Conservation (phyloP, 37 sponge, comb jelly and placozoan species). For the Aphrocallistes beatrix region DNA sequence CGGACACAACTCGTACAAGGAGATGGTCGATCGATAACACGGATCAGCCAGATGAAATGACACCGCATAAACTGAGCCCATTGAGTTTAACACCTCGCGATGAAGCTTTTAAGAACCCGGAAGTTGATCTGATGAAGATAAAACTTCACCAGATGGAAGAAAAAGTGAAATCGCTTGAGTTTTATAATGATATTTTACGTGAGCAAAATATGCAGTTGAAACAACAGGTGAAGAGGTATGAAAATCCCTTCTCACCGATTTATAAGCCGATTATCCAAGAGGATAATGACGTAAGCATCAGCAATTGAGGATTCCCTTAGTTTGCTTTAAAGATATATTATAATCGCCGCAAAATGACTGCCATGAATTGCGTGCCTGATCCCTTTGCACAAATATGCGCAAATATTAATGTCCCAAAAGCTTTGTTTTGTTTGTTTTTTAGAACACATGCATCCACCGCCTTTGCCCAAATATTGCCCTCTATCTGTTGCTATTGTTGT, state of each 20-base stretch:
- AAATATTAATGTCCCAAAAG: no score
- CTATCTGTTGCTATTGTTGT: no score
- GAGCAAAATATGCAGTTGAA: neutral
- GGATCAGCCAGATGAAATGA: neutral
- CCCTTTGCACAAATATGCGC: no score
- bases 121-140: neutral
- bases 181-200: constrained; percentile 5
- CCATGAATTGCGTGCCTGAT: no score
- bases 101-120: neutral
- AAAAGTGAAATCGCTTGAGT: neutral
- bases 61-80: constrained; percentile 11
- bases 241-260: constrained; percentile 3
- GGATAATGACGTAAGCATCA: no score
- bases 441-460: no score
- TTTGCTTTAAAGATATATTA: no score
- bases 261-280: constrained; percentile 7
- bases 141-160: neutral
- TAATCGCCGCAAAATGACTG: no score
- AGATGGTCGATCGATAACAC: constrained; percentile 12
- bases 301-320: no score
- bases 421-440: no score
- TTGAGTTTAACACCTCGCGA: neutral
- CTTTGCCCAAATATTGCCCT: no score
- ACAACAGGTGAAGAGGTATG: neutral
- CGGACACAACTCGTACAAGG: neutral